Evolutionary conservation across 2,113 vertebrate species (phyloP).

Genomic region (Silurus meridionalis): DNA sequence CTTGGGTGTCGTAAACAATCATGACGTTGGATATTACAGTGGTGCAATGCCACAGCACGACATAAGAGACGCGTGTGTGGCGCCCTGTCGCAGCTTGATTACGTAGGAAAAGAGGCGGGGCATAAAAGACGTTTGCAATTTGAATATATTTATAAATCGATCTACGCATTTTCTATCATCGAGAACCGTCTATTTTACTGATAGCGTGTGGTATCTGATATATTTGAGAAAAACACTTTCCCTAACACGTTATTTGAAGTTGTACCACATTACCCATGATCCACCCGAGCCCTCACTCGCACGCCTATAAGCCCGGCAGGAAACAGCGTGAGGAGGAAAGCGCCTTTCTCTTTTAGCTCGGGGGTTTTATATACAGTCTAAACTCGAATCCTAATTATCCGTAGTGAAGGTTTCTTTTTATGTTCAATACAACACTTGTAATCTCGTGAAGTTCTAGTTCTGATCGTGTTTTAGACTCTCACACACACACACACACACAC

Average conservation of each 20-base stretch:
- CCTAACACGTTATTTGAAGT: neutral
- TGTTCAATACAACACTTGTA: neutral
- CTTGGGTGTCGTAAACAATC: neutral
- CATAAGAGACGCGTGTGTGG: neutral
- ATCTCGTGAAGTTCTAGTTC: neutral
- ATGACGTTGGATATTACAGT: neutral
- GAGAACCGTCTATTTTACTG: no score
- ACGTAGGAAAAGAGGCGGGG: neutral
- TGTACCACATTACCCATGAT: slow-evolving; percentile 40
- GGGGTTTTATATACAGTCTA: no score
- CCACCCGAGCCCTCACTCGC: neutral
- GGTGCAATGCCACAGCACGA: neutral
- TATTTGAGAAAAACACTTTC: neutral
- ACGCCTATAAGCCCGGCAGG: neutral
- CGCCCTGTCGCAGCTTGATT: neutral
- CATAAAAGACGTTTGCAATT: neutral
- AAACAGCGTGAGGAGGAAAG: neutral
- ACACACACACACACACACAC: neutral
- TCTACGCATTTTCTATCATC: neutral
- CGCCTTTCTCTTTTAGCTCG: neutral
- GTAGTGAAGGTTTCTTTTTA: neutral
- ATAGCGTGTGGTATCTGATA: neutral
- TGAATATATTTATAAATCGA: neutral
- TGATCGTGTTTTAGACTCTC: neutral
- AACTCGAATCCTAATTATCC: neutral